Percentiles rank a stretch among this genome's conserved stretches.
Evolutionary conservation across 2,113 vertebrate species (phyloP).

Genomic region (Piaya cayana): DNA sequence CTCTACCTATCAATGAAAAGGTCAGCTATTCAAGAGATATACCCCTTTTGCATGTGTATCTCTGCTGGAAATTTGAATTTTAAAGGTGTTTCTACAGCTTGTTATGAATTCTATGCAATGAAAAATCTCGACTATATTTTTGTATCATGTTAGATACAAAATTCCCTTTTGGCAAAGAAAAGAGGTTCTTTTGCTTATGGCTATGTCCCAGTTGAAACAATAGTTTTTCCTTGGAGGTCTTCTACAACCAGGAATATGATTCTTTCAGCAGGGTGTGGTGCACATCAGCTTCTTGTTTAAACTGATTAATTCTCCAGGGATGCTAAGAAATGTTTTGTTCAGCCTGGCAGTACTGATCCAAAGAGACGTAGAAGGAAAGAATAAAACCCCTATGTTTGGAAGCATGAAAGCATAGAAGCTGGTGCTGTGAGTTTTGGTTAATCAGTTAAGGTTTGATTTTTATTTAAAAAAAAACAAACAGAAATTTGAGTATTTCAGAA

Average conservation of each 20-base stretch:
- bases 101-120: conserved; percentile 18
- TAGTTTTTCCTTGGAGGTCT: conserved; percentile 22
- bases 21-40: background rate
- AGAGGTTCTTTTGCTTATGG: conserved; percentile 19
- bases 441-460: background rate
- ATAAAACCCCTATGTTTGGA: background rate
- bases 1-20: background rate
- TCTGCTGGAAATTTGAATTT: conserved; percentile 12
- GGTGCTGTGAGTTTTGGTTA: background rate
- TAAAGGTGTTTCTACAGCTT: conserved; percentile 4
- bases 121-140: conserved; percentile 27
- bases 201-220: background rate
- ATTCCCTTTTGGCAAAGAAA: conserved; percentile 26
- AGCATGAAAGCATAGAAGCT: background rate
- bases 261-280: background rate
- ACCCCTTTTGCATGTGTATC: background rate
- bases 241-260: background rate
- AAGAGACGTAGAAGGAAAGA: background rate
- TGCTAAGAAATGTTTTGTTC: background rate
- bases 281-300: background rate
- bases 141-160: conserved; percentile 13
- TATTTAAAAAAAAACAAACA: background rate
- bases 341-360: conserved; percentile 6
- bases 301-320: background rate
- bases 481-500: background rate